phyloP scores from a whole-genome alignment of 2,113 vertebrate genomes.

The Misgurnus anguillicaudatus region DNA sequence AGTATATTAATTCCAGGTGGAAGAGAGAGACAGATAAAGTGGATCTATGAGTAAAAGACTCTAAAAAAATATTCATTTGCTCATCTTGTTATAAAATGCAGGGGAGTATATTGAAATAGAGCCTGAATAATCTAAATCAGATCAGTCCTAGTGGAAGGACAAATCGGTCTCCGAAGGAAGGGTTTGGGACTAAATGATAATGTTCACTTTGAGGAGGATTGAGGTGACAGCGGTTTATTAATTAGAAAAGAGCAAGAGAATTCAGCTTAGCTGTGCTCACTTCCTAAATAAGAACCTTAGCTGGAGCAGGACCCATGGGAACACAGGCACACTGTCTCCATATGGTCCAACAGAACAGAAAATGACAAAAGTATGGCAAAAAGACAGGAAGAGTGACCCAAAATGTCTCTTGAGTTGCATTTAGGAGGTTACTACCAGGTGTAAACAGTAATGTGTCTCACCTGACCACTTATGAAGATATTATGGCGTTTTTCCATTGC shows the following conservation, averaged over 20 bases:
- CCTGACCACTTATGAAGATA: too few relatives aligned
- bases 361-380: background rate
- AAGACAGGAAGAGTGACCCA: background rate
- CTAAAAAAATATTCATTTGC: too few relatives aligned
- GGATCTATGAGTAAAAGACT: conserved; percentile 42
- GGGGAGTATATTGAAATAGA: background rate
- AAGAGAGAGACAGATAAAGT: conserved; percentile 21
- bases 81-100: background rate
- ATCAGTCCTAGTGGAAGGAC: conserved; percentile 15
- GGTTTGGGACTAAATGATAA: conserved; percentile 56
- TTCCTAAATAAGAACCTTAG: conserved; percentile 76
- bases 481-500: too few relatives aligned
- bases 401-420: background rate
- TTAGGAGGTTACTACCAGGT: too few relatives aligned
- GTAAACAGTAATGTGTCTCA: too few relatives aligned
- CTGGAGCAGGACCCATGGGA: conserved; percentile 74
- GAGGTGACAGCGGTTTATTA: conserved; percentile 63
- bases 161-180: conserved; percentile 46
- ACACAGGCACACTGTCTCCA: conserved; percentile 65
- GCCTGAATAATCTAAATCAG: conserved; percentile 32
- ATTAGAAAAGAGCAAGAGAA: conserved; percentile 65
- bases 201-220: conserved; percentile 61
- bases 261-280: conserved; percentile 68
- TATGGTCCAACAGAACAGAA: conserved; percentile 57
- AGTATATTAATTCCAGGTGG: conserved; percentile 53